These are phyloP conservation scores for Heterodera carotae DNA, from an alignment of 1,140 invertebrate species.

Conservation along the genomic window DNA sequence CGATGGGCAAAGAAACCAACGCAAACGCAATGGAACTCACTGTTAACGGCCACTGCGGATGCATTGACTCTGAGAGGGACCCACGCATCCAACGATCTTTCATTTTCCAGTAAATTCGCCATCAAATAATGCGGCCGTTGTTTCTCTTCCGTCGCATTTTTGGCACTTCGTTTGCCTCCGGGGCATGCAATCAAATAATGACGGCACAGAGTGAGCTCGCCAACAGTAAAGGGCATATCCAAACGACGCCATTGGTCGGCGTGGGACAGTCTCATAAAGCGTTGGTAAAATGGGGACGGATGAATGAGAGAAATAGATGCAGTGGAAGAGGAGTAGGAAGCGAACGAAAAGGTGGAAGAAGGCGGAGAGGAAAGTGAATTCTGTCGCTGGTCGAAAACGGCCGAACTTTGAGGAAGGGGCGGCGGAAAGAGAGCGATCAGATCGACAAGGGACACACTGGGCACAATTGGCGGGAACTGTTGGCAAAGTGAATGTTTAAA, in stretches of 20 bases:
- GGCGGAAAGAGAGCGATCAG: constrained; percentile 1
- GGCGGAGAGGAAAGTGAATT: neutral
- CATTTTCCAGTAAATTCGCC: neutral
- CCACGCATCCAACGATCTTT: constrained; percentile 33
- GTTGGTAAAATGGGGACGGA: neutral
- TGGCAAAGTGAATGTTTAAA: too few relatives aligned
- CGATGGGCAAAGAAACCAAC: neutral
- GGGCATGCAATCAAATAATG: neutral
- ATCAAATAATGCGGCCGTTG: constrained; percentile 8
- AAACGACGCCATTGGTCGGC: constrained; percentile 2
- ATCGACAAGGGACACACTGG: neutral
- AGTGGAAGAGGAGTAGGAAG: neutral
- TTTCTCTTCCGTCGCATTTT: neutral
- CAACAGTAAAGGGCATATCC: neutral
- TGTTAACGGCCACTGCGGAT: constrained; percentile 41
- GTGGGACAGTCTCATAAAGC: neutral
- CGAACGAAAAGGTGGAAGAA: neutral
- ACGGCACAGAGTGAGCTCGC: constrained; percentile 7
- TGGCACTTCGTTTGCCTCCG: constrained; percentile 4
- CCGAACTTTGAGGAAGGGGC: neutral
- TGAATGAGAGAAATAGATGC: neutral
- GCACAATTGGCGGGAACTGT: neutral
- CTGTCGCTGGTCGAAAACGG: neutral
- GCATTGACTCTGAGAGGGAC: constrained; percentile 34
- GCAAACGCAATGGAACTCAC: constrained; percentile 14